Base-by-base conservation (phyloP, 1,140 invertebrate genomes). In the Lutraria rhynchaena region DNA sequence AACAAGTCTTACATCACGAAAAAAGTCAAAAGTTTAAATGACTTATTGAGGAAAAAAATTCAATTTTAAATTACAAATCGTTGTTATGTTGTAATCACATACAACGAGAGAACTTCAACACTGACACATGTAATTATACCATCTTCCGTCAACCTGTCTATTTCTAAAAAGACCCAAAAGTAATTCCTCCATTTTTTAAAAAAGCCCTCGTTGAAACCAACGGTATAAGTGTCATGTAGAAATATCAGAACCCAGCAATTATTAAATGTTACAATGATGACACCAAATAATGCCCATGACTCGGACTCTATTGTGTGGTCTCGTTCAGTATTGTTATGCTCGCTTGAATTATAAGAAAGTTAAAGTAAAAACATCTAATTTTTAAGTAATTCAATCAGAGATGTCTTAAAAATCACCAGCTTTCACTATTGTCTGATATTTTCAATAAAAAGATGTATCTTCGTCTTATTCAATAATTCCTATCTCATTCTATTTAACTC, bases 391-490 rank as follows among this genome's bases (percentile, higher is more conserved):
- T 44, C 44, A 75, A 75, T 49, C 57, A 53, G 15, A 44, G 44
- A 41, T 55, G 15, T 31, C 63, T 61, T 75, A 35, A 57, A 37
- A 22, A 60, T 75, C n/a, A n/a, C 57, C 73, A 75, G 41, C 58
- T 61, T 75, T 75, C 63, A 67, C 11, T 19, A 24, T 37, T 49
- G 63, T 67, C 24, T 19, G 44, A 41, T 46, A 19, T 67, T 67
- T 67, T 49, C 63, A 67, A 67, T 67, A 41, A 67, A 67, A 46
- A 67, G 5, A 15, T 67, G 41, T 49, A 67, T 67, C 63, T 67
- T 41, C 24, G 31, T 46, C 29, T 67, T 15, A 63, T 63, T 63
- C 37, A 3, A 67, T 67, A 29, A 46, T 22, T 67, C 63, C 24
- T n/a, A 31, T 67, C 44, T 49, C 44, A 15, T 44, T 44, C 24